Base-by-base conservation (phyloP, 1,140 invertebrate genomes). In the Antheraea mylitta region DNA sequence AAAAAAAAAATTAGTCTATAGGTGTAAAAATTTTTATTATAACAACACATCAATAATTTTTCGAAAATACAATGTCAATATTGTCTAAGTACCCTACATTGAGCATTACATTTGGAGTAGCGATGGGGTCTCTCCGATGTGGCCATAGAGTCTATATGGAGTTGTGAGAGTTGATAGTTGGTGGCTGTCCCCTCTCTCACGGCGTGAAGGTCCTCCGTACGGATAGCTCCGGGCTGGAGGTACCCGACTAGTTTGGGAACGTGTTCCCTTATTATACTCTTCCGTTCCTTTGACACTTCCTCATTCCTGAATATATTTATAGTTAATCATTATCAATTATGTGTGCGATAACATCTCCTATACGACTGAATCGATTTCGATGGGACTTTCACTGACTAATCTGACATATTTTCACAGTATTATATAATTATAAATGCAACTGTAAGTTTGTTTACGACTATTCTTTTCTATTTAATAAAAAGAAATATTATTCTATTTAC, bases 191-290 rank as follows among this genome's bases (percentile, higher is more conserved):
- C 79, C 0, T 18, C 48, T 4, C 61, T 18, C 0, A 80, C 68
- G 0, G 66, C 68, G 2, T 70, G 66, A 67, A 85, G 19, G 70
- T 86, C 86, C 0, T 62, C 58, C 0, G 18, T 62, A 9, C 53
- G 30, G 0, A 90, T 8, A 7, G 82, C 81, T 0, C 83, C 87
- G 0, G 86, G 70, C 63, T 86, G 83, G 4, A 90, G 58, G 70
- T 83, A 87, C 8, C 87, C 87, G 0, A 87, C 64, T 10, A 87
- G 59, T 0, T 73, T 72, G 0, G 87, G 80, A 4, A 74, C 85
- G 67, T 90, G 86, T 18, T 86, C 79, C 16, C 74, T 45, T 6
- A 90, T 64, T 18, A 90, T 87, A 64, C 78, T 81, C 63, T 74
- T 72, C 0, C 86, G 78, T 58, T 90, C 88, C 66, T 79, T 63